These are phyloP conservation scores for Tridacna crocea DNA, from an alignment of 2,888 invertebrate species.

Conservation along the genomic window DNA sequence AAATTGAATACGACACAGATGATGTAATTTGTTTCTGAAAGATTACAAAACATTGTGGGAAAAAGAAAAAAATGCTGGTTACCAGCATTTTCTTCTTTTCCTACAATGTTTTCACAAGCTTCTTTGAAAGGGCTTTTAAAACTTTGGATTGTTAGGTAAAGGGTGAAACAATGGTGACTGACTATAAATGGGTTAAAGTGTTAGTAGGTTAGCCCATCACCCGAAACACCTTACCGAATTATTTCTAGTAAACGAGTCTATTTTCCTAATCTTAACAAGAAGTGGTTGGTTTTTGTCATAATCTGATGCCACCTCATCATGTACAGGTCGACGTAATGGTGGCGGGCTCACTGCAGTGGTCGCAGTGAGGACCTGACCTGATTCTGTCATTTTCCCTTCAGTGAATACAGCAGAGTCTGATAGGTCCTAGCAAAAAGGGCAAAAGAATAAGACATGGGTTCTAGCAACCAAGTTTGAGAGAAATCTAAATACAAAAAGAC, in stretches of 20 bases:
- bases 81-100: too few species aligned
- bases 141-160: too few species aligned
- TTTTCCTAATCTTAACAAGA: slow-evolving; percentile 73
- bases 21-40: too few species aligned
- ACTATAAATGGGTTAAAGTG: too few species aligned
- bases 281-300: slow-evolving; percentile 71
- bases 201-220: not conserved
- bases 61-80: too few species aligned
- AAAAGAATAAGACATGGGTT: not conserved
- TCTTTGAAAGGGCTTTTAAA: too few species aligned
- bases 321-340: slow-evolving; percentile 28
- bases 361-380: not conserved
- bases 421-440: not conserved
- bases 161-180: too few species aligned
- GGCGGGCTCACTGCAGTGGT: slow-evolving; percentile 11
- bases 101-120: too few species aligned
- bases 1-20: too few species aligned
- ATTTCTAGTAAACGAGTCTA: slow-evolving; percentile 63
- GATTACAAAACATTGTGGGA: too few species aligned
- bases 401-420: slow-evolving; percentile 3
- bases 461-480: not conserved
- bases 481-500: not conserved
- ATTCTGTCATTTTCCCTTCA: not conserved
- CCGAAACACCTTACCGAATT: slow-evolving; percentile 52
- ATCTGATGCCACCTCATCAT: slow-evolving; percentile 66